Conservation (phyloP, 1,140 invertebrate genomes). For the Phymastichus coffea region DNA sequence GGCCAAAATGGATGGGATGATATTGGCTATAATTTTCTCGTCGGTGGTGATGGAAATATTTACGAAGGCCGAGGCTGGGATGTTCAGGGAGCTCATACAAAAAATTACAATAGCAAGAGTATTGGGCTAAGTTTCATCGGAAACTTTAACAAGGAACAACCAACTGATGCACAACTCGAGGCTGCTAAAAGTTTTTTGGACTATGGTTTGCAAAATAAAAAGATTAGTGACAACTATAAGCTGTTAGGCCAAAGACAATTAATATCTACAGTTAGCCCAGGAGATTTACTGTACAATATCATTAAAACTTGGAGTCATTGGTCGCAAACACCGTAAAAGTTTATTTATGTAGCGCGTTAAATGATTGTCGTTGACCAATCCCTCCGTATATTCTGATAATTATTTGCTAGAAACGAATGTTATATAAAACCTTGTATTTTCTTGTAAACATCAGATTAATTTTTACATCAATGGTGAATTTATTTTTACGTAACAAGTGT, state of each 20-base stretch:
- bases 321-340: too few relatives aligned
- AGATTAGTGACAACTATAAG: constrained; percentile 63
- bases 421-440: too few relatives aligned
- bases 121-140: constrained; percentile 73
- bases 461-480: too few relatives aligned
- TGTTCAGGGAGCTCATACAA: constrained; percentile 69
- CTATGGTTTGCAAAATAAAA: constrained; percentile 59
- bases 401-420: too few relatives aligned
- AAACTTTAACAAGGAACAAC: constrained; percentile 15
- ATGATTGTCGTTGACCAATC: too few relatives aligned
- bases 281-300: constrained; percentile 61
- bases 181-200: constrained; percentile 63
- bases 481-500: too few relatives aligned
- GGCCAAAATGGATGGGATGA: constrained; percentile 65
- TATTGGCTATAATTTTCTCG: constrained; percentile 75
- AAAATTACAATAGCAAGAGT: constrained; percentile 67
- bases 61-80: constrained; percentile 79
- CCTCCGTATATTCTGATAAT: too few relatives aligned
- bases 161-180: constrained; percentile 56
- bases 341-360: too few relatives aligned
- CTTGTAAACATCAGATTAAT: too few relatives aligned
- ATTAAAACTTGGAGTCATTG: constrained; percentile 69
- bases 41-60: constrained; percentile 74
- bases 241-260: constrained; percentile 69
- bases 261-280: constrained; percentile 70